phyloP scores from a whole-genome alignment of 2,888 invertebrate species.

The Lepas anatifera region DNA sequence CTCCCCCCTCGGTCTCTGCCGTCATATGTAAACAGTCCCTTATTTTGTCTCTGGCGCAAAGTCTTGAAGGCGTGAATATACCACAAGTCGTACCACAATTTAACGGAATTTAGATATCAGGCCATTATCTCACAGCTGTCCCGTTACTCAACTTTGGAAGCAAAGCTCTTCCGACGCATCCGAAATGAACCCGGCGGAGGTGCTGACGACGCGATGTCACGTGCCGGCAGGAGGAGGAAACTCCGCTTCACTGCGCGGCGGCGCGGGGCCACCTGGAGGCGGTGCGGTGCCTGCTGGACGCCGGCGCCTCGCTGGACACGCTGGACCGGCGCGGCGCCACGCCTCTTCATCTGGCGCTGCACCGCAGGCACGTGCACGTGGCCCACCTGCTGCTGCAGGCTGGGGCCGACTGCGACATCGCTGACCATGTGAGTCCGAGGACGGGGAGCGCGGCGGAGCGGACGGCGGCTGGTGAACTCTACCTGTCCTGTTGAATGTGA shows the following conservation, averaged over 20 bases:
- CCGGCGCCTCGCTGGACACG: conserved; percentile 39
- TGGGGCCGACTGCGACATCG: conserved; percentile 45
- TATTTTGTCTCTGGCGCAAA: too few relatives aligned
- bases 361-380: conserved; percentile 42
- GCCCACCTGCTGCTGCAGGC: conserved; percentile 47
- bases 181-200: too few relatives aligned
- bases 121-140: not conserved
- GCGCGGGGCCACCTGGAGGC: conserved; percentile 42
- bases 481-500: too few relatives aligned
- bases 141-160: not conserved
- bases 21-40: too few relatives aligned
- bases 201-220: too few relatives aligned
- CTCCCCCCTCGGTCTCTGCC: too few relatives aligned
- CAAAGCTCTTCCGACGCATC: too few relatives aligned
- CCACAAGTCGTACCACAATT: too few relatives aligned
- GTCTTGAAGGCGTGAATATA: too few relatives aligned
- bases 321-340: conserved; percentile 42
- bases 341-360: conserved; percentile 48
- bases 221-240: conserved; percentile 42
- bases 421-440: conserved; percentile 31
- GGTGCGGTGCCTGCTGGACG: conserved; percentile 39
- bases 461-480: too few relatives aligned
- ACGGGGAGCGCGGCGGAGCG: too few relatives aligned
- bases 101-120: too few relatives aligned
- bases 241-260: conserved; percentile 41